These are phyloP conservation scores for Balaeniceps rex DNA, from an alignment of 2,113 vertebrate species.

Conservation along the genomic window DNA sequence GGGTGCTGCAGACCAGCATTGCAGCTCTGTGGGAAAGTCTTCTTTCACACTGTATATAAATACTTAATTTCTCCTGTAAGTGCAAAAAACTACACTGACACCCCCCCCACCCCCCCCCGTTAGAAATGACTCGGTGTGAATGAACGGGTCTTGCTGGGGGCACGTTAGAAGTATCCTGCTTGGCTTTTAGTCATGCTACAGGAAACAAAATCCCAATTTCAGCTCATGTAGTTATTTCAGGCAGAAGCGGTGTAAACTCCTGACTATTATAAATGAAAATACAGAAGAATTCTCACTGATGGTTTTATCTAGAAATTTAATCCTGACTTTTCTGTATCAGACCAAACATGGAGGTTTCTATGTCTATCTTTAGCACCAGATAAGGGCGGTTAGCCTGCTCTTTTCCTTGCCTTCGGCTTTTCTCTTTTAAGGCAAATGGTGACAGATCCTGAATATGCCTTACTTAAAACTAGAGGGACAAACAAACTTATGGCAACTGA, in stretches of 20 bases:
- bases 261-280: neutral
- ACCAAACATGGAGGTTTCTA: neutral
- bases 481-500: neutral
- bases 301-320: neutral
- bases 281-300: neutral
- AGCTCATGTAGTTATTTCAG: neutral
- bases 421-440: neutral
- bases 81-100: neutral
- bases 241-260: neutral
- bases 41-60: neutral
- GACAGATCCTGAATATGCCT: neutral
- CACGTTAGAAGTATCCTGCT: neutral
- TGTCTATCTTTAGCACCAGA: neutral
- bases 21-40: neutral
- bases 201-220: neutral
- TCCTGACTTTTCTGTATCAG: neutral
- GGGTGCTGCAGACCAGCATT: neutral
- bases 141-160: neutral
- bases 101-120: neutral
- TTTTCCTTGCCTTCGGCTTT: neutral
- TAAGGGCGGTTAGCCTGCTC: neutral
- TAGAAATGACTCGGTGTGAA: neutral
- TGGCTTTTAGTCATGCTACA: neutral
- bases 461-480: neutral
- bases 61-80: neutral